These are phyloP conservation scores for Dinomys branickii DNA, from an alignment of 2,113 vertebrate species.

Conservation along the genomic window DNA sequence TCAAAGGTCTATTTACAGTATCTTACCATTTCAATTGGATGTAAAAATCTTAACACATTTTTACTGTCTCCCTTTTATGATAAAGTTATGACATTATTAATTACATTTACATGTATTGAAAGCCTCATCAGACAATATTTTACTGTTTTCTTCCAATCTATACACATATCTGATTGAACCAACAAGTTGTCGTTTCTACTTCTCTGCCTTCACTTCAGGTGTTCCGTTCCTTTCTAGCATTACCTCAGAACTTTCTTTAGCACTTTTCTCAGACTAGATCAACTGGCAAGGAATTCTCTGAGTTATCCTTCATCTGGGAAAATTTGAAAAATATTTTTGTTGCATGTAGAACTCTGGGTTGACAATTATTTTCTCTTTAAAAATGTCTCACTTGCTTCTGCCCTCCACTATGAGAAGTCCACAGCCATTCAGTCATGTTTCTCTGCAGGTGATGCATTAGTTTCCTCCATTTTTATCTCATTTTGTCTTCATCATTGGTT, in stretches of 20 bases:
- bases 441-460: background rate
- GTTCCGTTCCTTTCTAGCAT: background rate
- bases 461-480: background rate
- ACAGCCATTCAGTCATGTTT: background rate
- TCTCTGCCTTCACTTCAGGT: background rate
- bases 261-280: background rate
- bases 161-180: background rate
- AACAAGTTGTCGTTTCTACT: background rate
- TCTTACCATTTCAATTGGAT: background rate
- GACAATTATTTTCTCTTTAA: background rate
- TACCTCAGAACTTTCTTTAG: background rate
- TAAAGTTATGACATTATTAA: background rate
- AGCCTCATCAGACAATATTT: background rate
- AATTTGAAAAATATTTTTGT: background rate
- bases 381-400: background rate
- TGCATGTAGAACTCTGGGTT: background rate
- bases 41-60: background rate
- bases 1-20: background rate
- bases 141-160: background rate
- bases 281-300: background rate
- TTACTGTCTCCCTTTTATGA: background rate
- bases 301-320: constrained; percentile 11
- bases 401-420: background rate
- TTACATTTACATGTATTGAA: background rate
- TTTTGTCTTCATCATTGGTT: background rate